Base-by-base conservation (phyloP, 2,888 invertebrate genomes). In the Gymnosoma rotundatum region DNA sequence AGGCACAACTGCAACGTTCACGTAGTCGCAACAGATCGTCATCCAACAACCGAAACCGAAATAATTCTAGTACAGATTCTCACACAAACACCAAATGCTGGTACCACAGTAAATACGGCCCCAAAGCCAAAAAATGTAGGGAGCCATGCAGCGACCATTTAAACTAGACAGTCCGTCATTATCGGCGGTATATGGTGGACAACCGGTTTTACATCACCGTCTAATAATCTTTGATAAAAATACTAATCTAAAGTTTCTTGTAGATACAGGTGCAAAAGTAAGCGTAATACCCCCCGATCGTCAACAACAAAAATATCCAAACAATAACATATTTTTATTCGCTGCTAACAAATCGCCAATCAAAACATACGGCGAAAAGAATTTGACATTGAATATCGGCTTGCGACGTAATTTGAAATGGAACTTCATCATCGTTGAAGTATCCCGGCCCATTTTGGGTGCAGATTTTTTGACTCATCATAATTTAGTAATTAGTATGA, bases 21-120 rank as follows among this genome's bases (percentile, higher is more conserved):
- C 61, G 63, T 18, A 54, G 54, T 54, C 73, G 38, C 45, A 54
- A 38, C 38, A 38, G 38, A 38, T 38, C 38, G 9, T 38, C 38
- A 38, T 38, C 6, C 38, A 38, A 38, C 12, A 38, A 12, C 12
- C 61, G 63, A 14, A 45, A 42, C 45, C 73, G 38, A 20, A 54
- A 60, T 14, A 50, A 45, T 32, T 21, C 14, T 16, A 2, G 48
- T 10, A 12, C 12, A 38, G 38, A 38, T 14, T 16, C 48, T 48
- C 48, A 10, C 10, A 48, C 48, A 6, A 48, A 48, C 48, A 14
- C 10, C n/a, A 70, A 52, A 21, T 86, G 83, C 32, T 86, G 76
- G 85, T 84, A 81, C 21, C 83, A 86, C 52, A 50, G 63, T 12
- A 86, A 75, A 52, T 78, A 75, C n/a, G 60, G 60, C 16, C 66